Percentiles rank a stretch among this genome's conserved stretches.
phyloP scores from a whole-genome alignment of 2,888 invertebrate species.

The Cosmorhoe ocellata region DNA sequence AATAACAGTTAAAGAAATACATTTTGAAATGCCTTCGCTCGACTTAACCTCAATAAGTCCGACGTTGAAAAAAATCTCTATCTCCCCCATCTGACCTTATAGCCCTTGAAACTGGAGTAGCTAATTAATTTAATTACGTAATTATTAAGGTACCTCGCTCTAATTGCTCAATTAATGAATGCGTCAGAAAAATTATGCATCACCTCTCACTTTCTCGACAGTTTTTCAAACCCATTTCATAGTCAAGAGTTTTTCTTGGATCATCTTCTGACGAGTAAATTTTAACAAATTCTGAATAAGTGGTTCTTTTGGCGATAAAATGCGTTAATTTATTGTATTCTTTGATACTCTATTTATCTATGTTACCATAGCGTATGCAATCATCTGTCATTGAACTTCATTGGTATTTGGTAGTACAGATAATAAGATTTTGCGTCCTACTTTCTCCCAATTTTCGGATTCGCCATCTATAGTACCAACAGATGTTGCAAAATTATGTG shows the following conservation, averaged over 20 bases:
- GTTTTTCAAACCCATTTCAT: not conserved
- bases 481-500: not conserved
- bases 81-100: constrained; percentile 38
- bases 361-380: not conserved
- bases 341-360: too few relatives aligned
- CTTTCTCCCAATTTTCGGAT: constrained; percentile 18
- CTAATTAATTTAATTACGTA: constrained; percentile 31
- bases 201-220: constrained; percentile 4
- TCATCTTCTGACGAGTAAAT: too few relatives aligned
- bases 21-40: too few relatives aligned
- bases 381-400: not conserved
- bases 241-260: too few relatives aligned
- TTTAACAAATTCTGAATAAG: too few relatives aligned
- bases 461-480: not conserved
- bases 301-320: too few relatives aligned
- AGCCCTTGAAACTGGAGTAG: constrained; percentile 27
- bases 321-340: too few relatives aligned
- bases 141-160: constrained; percentile 18
- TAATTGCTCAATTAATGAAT: constrained; percentile 30
- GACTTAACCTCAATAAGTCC: too few relatives aligned
- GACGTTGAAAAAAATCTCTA: constrained; percentile 37
- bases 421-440: not conserved
- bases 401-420: not conserved
- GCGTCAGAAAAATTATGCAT: constrained; percentile 23
- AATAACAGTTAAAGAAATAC: too few relatives aligned